These are phyloP conservation scores for Psittacula cyanocephala DNA, from an alignment of 2,113 vertebrate species.

Conservation along the genomic window DNA sequence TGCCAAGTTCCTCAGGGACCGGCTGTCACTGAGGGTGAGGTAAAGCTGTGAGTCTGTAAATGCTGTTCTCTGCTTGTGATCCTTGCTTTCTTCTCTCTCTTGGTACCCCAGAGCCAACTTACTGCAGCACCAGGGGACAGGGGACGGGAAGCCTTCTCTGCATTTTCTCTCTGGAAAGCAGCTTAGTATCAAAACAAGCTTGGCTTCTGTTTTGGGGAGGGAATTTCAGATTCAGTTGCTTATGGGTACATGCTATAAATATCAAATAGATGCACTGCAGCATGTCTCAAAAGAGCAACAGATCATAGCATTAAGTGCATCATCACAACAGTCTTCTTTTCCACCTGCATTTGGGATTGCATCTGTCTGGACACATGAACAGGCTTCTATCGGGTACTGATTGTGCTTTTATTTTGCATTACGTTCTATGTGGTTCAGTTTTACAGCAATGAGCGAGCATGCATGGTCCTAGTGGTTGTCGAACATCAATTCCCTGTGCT, in stretches of 20 bases:
- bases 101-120: background rate
- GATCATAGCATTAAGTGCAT: background rate
- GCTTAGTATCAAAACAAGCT: background rate
- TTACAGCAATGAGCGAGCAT: background rate
- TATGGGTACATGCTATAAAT: background rate
- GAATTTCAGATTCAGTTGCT: background rate
- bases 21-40: background rate
- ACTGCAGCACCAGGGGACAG: background rate
- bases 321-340: background rate
- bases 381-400: background rate
- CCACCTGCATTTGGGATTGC: background rate
- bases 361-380: background rate
- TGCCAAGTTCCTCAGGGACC: background rate
- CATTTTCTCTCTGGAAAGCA: background rate
- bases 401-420: background rate
- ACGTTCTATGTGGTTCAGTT: background rate
- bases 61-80: accelerated
- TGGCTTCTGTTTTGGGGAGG: background rate
- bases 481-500: accelerated
- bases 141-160: background rate
- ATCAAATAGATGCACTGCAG: background rate
- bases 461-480: background rate
- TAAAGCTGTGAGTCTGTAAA: background rate
- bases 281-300: background rate
- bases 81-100: background rate